phyloP scores from a whole-genome alignment of 1,140 invertebrate genomes.

The Temnothorax longispinosus region DNA sequence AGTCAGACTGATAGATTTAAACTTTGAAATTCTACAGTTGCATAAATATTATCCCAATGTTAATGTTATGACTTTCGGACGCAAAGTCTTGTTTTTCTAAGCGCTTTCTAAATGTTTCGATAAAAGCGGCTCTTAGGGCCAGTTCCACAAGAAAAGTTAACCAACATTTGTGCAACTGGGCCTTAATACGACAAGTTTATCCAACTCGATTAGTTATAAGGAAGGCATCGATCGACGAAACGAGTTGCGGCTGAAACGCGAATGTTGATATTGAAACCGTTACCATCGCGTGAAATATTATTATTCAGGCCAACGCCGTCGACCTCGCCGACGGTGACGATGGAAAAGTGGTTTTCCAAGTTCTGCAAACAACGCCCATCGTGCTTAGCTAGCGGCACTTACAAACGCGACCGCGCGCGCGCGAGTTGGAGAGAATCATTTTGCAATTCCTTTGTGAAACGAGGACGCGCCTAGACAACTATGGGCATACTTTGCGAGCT shows the following conservation, averaged over 20 bases:
- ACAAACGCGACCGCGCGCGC: slow-evolving; percentile 14
- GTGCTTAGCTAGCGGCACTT: neutral
- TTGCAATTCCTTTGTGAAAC: slow-evolving; percentile 56
- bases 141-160: too few species aligned
- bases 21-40: neutral
- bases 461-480: slow-evolving; percentile 37
- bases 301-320: slow-evolving; percentile 14
- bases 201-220: neutral
- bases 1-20: neutral
- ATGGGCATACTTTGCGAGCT: neutral
- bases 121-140: neutral
- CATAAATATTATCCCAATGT: neutral
- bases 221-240: slow-evolving; percentile 2
- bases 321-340: slow-evolving; percentile 3
- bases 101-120: neutral
- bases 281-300: slow-evolving; percentile 13
- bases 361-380: slow-evolving; percentile 54
- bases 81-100: neutral
- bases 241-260: neutral
- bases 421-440: slow-evolving; percentile 37
- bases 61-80: neutral
- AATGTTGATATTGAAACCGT: slow-evolving; percentile 21
- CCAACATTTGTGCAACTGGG: too few species aligned
- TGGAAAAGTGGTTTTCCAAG: slow-evolving; percentile 56
- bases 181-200: neutral